Evolutionary conservation across 2,797 vertebrate species (phyloP).

Genomic region (Philypnodon macrostomus): DNA sequence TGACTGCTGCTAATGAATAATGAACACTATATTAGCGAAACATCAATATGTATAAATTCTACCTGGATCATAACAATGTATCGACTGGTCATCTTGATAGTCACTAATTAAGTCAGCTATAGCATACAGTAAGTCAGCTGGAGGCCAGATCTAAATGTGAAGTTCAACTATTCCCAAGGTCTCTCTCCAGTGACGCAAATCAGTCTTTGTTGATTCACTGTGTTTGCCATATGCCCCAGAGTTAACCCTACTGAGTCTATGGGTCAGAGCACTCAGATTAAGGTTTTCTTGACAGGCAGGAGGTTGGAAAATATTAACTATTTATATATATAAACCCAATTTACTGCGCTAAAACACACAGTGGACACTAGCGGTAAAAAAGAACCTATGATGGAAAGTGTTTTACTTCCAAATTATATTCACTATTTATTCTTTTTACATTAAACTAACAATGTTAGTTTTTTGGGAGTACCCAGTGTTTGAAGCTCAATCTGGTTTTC

Average conservation of each 20-base stretch:
- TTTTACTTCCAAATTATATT: too few species aligned
- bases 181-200: neutral
- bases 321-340: too few species aligned
- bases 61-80: constrained; percentile 13
- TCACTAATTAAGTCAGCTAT: neutral
- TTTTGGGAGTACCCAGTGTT: too few species aligned
- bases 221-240: neutral
- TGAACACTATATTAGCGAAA: constrained; percentile 33
- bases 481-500: too few species aligned
- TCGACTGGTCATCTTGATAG: neutral
- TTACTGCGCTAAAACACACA: too few species aligned
- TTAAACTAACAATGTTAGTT: too few species aligned
- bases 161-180: neutral
- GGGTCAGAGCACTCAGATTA: too few species aligned
- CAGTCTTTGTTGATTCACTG: neutral
- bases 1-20: constrained; percentile 46
- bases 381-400: too few species aligned
- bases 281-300: neutral
- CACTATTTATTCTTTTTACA: too few species aligned
- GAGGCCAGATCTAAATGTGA: neutral
- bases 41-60: constrained; percentile 42
- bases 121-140: constrained; percentile 1
- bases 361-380: too few species aligned
- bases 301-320: too few species aligned
- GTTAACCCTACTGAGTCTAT: neutral